Evolutionary conservation across 1,140 invertebrate species (phyloP), one percentile per base, ranked within the genome.

Genomic region (Octopus bimaculoides): DNA sequence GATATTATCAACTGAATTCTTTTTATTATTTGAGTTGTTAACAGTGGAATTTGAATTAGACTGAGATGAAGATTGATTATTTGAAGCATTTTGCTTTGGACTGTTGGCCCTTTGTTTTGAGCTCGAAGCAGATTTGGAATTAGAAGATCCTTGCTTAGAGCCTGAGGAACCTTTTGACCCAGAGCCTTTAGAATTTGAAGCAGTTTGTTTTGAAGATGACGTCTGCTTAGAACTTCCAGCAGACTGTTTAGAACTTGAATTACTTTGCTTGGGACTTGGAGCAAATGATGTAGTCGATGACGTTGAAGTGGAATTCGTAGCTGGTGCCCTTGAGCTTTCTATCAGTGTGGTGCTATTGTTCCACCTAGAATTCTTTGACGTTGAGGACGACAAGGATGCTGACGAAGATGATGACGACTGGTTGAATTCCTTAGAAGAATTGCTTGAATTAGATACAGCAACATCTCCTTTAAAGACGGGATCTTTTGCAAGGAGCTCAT

Each of bases 371-470:
- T 71, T 71, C 66, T 71, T 71, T 71, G 66, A 71, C 66, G 66
- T 71, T 71, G 66, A 71, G 66, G 66, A 71, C 66, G 66, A 71
- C 66, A 71, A 71, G 66, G 66, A 71, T 71, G 66, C 66, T 71
- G 66, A 71, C 66, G 66, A 71, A 71, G 66, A 71, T 71, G 66
- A 71, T 71, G 66, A 71, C 66, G 66, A 71, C 66, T 71, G 66
- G 66, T 71, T 71, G 26, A 41, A 41, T 14, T 71, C 17, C 17
- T 71, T 20, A 14, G 17, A n/a, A n/a, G 66, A 71, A 71, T 14
- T 20, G 14, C 26, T 71, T 71, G 66, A 10, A 71, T 71, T 71
- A 20, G 66, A 20, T 71, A 20, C 14, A 71, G 66, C 26, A 17
- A 71, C 14, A 14, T 71, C 66, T 71, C 66, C 66, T 20, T 61